Percentiles rank a stretch among this genome's conserved stretches.
Evolutionary conservation across 1,140 invertebrate genomes (phyloP).

Genomic region (Drosophila burlai): DNA sequence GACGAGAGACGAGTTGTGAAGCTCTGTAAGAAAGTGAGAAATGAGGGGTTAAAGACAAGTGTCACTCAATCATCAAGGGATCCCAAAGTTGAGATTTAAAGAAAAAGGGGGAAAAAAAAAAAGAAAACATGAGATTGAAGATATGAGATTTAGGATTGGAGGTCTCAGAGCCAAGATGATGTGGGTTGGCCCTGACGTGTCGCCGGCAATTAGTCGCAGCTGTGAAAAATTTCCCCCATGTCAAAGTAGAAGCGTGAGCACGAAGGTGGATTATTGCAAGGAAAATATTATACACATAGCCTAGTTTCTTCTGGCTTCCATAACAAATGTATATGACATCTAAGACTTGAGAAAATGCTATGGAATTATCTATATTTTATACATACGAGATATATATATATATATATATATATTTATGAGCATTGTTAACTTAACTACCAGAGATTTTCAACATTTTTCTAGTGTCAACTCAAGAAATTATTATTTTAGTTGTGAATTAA

Average conservation of each 20-base stretch:
- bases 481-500: too few species aligned
- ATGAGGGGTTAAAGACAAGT: conserved; percentile 19
- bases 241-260: conserved; percentile 27
- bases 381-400: too few species aligned
- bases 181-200: conserved; percentile 58
- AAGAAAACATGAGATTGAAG: neutral
- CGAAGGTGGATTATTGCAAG: conserved; percentile 26
- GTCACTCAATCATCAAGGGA: conserved; percentile 25
- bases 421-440: too few species aligned
- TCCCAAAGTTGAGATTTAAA: neutral
- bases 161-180: conserved; percentile 4
- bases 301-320: conserved; percentile 11
- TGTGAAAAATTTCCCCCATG: conserved; percentile 48
- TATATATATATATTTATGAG: too few species aligned
- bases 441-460: too few species aligned
- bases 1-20: neutral
- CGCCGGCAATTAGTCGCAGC: conserved; percentile 54
- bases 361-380: neutral
- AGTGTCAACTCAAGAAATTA: too few species aligned
- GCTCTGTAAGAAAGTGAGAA: neutral
- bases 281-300: conserved; percentile 23
- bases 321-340: neutral
- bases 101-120: neutral
- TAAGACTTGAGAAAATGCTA: neutral
- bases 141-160: neutral